These are phyloP conservation scores for Bostrychus sinensis DNA, from an alignment of 2,113 vertebrate species.

Conservation along the genomic window DNA sequence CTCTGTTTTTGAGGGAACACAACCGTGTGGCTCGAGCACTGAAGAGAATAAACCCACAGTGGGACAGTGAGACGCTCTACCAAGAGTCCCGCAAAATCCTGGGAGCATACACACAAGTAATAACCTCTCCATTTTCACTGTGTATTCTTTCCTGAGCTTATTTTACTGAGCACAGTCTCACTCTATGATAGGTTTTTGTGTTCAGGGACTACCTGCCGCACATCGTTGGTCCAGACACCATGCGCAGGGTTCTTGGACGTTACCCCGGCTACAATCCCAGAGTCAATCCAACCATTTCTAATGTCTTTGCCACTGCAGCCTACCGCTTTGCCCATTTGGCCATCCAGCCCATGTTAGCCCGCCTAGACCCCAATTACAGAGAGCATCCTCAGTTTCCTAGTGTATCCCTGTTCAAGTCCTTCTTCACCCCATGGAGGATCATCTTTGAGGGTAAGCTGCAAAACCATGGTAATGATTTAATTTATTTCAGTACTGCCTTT, in stretches of 20 bases:
- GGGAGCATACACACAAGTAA: slow-evolving; percentile 80
- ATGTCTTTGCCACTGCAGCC: slow-evolving; percentile 86
- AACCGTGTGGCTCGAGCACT: slow-evolving; percentile 79
- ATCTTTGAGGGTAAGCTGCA: slow-evolving; percentile 81
- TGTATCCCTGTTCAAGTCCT: slow-evolving; percentile 78
- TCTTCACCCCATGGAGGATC: slow-evolving; percentile 88
- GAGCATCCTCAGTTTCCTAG: slow-evolving; percentile 63
- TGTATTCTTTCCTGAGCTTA: neutral
- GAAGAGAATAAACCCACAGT: slow-evolving; percentile 69
- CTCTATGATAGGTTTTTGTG: slow-evolving; percentile 81
- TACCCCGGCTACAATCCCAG: slow-evolving; percentile 79
- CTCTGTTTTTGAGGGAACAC: slow-evolving; percentile 80
- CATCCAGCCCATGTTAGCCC: slow-evolving; percentile 81
- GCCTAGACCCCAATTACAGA: slow-evolving; percentile 77
- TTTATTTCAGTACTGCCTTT: neutral
- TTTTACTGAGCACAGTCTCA: neutral
- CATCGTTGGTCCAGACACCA: slow-evolving; percentile 67
- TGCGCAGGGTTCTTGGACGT: slow-evolving; percentile 60
- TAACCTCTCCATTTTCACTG: neutral
- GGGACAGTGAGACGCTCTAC: slow-evolving; percentile 79
- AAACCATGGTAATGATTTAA: neutral
- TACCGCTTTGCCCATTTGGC: slow-evolving; percentile 89
- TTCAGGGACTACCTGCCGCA: slow-evolving; percentile 86
- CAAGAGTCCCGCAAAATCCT: slow-evolving; percentile 82
- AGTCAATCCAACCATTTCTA: slow-evolving; percentile 85